phyloP scores from a whole-genome alignment of 2,113 vertebrate species.

The Platichthys flesus region DNA sequence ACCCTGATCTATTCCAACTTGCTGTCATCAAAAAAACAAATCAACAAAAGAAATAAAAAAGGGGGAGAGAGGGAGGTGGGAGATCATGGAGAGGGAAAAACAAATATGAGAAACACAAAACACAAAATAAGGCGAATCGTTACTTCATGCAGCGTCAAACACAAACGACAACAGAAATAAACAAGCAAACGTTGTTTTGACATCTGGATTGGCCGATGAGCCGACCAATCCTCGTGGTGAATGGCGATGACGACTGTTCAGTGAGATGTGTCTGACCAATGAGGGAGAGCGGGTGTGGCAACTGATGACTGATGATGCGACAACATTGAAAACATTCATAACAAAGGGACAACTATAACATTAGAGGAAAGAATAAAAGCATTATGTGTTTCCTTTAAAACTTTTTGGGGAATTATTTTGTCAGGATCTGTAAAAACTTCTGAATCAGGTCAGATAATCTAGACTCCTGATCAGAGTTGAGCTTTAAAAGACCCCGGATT shows the following conservation, averaged over 20 bases:
- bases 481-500: background rate
- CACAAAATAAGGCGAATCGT: constrained; percentile 70
- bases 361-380: too few relatives aligned
- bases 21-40: constrained; percentile 86
- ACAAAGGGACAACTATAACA: background rate
- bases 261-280: constrained; percentile 59
- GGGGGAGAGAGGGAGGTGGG: constrained; percentile 40
- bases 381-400: too few relatives aligned
- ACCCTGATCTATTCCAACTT: constrained; percentile 97
- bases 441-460: too few relatives aligned
- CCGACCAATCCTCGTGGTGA: constrained; percentile 41
- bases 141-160: constrained; percentile 79
- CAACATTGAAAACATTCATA: constrained; percentile 33
- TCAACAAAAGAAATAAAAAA: constrained; percentile 25
- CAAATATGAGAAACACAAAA: constrained; percentile 18
- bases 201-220: constrained; percentile 38
- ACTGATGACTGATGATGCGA: constrained; percentile 24
- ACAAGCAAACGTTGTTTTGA: constrained; percentile 58
- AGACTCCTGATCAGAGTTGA: too few relatives aligned
- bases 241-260: constrained; percentile 46
- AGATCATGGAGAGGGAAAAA: constrained; percentile 47
- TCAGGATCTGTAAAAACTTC: too few relatives aligned
- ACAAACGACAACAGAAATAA: constrained; percentile 72
- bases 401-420: too few relatives aligned
- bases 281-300: constrained; percentile 38